Evolutionary conservation across 2,797 vertebrate genomes (phyloP).

Genomic region (Cuniculus paca): DNA sequence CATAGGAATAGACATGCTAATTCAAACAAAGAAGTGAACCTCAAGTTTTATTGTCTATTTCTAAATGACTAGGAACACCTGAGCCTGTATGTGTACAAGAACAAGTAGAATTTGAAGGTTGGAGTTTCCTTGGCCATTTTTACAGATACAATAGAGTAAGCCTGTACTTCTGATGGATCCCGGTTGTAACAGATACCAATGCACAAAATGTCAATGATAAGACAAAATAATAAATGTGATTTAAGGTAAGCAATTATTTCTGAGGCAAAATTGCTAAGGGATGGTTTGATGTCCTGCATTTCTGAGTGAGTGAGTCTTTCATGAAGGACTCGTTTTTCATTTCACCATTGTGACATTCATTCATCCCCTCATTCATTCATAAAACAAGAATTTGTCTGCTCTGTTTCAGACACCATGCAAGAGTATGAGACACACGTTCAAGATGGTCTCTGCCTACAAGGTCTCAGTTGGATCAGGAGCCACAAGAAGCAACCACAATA

Average conservation of each 20-base stretch:
- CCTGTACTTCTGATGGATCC: not conserved
- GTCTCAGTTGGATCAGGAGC: not conserved
- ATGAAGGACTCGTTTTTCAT: not conserved
- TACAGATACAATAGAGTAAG: not conserved
- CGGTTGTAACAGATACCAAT: not conserved
- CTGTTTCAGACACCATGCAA: not conserved
- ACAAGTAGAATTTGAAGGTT: not conserved
- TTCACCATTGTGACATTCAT: not conserved
- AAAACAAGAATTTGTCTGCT: not conserved
- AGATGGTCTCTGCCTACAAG: not conserved
- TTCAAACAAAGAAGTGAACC: not conserved
- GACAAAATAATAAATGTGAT: not conserved
- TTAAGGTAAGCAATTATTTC: not conserved
- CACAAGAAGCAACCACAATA: accelerated
- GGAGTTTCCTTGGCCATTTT: not conserved
- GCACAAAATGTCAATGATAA: not conserved
- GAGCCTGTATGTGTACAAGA: not conserved
- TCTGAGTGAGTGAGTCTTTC: not conserved
- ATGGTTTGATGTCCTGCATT: not conserved
- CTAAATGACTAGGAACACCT: not conserved
- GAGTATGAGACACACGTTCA: not conserved
- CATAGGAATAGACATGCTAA: not conserved
- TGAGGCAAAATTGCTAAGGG: not conserved
- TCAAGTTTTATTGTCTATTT: not conserved
- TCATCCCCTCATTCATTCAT: not conserved